Evolutionary conservation across 2,888 invertebrate species (phyloP), one percentile per base, ranked within the genome.

Genomic region (Andricus quercusramuli): DNA sequence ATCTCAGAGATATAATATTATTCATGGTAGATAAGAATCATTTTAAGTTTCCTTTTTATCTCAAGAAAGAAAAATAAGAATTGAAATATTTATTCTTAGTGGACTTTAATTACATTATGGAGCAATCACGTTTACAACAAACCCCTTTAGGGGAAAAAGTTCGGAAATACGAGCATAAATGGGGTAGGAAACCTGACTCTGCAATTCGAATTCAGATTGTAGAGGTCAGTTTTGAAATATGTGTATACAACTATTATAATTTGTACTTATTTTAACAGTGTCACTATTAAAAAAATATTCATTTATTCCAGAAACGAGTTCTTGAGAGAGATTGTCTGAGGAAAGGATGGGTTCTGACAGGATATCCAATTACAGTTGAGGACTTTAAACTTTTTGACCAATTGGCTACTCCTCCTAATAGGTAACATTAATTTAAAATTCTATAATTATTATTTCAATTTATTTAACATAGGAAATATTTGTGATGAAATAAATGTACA

Each of bases 331-430:
- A 95, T 83, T 95, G 95, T 87, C 87, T 95, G 20, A 93, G 93
- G 70, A 91, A 93, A 64, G 96, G 96, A 0, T 96, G 95, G 95
- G 94, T 96, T 22, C 87, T 96, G 82, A 94, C 94, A 6, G 95
- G 94, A 2, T 96, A 94, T 87, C 95, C 95, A 0, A 93, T 91
- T 9, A 93, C 93, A 1, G 94, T 94, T 0, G 90, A 90, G 1
- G 96, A 96, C 85, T 95, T 96, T 79, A 94, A 95, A 87, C 88
- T 93, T 56, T 88, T 96, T 3, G 95, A 96, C 88, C 93, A 91
- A 64, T 93, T 94, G 85, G 90, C 94, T 22, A 95, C 95, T 2
- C 95, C 95, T 1, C 95, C 96, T 0, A 96, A 96, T 88, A 94
- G 95, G 95, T 95, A 89, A 47, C 80, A 44, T 68, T 15, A 17